Percentiles rank a stretch among this genome's conserved stretches.
These are phyloP conservation scores for Zaprionus lineosus DNA, from an alignment of 2,888 invertebrate genomes.

Conservation along the genomic window DNA sequence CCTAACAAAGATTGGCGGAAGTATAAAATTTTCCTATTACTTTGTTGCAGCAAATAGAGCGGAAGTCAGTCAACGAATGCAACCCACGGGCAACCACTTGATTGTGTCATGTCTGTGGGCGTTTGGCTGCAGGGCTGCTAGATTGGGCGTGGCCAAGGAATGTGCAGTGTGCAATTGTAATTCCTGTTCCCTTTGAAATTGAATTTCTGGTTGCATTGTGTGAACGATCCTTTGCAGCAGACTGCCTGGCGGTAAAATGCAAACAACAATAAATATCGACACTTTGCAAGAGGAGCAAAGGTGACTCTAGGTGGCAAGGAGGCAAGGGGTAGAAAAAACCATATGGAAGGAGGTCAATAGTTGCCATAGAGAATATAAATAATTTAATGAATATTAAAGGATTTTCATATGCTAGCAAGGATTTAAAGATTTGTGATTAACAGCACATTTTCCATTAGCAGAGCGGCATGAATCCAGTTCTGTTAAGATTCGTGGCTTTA, in stretches of 20 bases:
- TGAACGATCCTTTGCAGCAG: not conserved
- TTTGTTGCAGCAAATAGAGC: constrained; percentile 74
- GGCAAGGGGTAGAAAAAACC: no score
- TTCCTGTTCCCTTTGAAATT: constrained; percentile 17
- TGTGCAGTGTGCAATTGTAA: constrained; percentile 17
- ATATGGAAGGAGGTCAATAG: no score
- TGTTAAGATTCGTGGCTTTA: no score
- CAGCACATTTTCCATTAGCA: no score
- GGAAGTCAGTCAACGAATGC: constrained; percentile 73
- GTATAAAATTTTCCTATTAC: constrained; percentile 76
- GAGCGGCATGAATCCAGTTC: no score
- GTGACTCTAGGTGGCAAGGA: no score
- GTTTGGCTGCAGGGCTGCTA: not conserved
- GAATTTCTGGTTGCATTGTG: not conserved
- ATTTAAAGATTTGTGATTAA: no score
- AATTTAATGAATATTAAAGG: no score
- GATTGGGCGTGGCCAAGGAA: constrained; percentile 25
- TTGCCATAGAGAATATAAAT: no score
- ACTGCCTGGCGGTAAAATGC: not conserved
- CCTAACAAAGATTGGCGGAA: constrained; percentile 71
- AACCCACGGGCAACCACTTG: constrained; percentile 51
- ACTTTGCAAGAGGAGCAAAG: no score
- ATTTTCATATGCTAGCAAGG: no score
- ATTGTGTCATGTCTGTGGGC: constrained; percentile 52
- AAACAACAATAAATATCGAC: no score